Evolutionary conservation across 2,797 vertebrate species (phyloP).

Genomic region (Saxicola maurus): DNA sequence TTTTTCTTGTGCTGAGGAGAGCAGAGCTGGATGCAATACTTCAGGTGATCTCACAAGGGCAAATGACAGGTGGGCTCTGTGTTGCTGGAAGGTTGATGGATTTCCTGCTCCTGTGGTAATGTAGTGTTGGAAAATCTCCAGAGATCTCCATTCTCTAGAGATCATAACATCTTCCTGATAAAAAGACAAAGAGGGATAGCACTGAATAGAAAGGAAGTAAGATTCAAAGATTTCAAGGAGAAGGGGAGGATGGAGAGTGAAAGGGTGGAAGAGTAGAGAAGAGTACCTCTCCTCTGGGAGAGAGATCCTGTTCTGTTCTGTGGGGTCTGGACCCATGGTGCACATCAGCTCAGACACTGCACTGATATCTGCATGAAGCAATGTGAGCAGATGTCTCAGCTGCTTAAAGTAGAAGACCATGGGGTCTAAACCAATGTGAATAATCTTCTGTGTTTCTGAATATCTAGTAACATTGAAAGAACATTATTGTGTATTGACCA

Average conservation of each 20-base stretch:
- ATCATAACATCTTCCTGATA: not conserved
- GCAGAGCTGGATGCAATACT: not conserved
- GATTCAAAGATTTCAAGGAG: not conserved
- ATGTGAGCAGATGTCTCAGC: not conserved
- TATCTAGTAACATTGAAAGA: not conserved
- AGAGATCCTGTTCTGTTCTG: not conserved
- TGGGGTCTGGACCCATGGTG: not conserved
- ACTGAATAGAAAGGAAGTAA: not conserved
- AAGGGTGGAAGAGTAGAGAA: not conserved
- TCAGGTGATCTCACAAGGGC: fast-evolving
- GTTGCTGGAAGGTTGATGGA: not conserved
- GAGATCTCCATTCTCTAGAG: not conserved
- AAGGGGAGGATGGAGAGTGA: not conserved
- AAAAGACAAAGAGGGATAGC: not conserved
- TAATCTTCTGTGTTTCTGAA: not conserved
- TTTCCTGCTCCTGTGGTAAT: not conserved
- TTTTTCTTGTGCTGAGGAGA: not conserved
- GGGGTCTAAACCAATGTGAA: not conserved
- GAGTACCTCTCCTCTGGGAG: not conserved
- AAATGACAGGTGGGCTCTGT: not conserved
- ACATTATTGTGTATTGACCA: not conserved
- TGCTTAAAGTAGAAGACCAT: not conserved
- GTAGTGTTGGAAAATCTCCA: not conserved
- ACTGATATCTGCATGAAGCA: not conserved
- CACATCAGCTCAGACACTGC: not conserved